These are phyloP conservation scores for Myiotriccus ornatus DNA, from an alignment of 2,797 vertebrate species.

Conservation along the genomic window DNA sequence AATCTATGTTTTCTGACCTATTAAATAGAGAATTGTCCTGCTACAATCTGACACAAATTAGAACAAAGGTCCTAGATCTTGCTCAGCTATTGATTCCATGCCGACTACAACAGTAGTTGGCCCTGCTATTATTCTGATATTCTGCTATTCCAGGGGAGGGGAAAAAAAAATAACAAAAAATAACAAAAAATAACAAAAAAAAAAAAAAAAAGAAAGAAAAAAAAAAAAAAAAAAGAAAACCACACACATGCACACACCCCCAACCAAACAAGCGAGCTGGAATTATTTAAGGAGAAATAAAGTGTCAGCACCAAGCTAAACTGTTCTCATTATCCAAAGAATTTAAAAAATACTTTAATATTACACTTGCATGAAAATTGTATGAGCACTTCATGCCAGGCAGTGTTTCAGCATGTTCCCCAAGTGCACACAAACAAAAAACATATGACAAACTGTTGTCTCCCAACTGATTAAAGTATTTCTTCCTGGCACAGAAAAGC, in stretches of 20 bases:
- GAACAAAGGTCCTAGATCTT: background rate
- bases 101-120: background rate
- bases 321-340: slow-evolving; percentile 44
- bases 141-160: background rate
- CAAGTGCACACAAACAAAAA: slow-evolving; percentile 67
- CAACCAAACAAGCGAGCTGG: slow-evolving; percentile 6
- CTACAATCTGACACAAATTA: background rate
- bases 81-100: background rate
- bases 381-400: slow-evolving; percentile 48
- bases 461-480: slow-evolving; percentile 67
- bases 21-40: background rate
- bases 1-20: background rate
- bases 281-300: slow-evolving; percentile 62
- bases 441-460: slow-evolving; percentile 64
- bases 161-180: too few species aligned
- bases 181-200: too few species aligned
- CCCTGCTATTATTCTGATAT: background rate
- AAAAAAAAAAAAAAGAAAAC: background rate
- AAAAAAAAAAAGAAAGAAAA: background rate
- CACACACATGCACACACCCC: background rate
- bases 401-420: slow-evolving; percentile 58
- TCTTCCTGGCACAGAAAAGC: slow-evolving; percentile 65
- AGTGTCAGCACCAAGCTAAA: slow-evolving; percentile 50
- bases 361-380: slow-evolving; percentile 53
- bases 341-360: slow-evolving; percentile 51